phyloP scores from a whole-genome alignment of 2,113 vertebrate genomes.

The Arizona elegans region DNA sequence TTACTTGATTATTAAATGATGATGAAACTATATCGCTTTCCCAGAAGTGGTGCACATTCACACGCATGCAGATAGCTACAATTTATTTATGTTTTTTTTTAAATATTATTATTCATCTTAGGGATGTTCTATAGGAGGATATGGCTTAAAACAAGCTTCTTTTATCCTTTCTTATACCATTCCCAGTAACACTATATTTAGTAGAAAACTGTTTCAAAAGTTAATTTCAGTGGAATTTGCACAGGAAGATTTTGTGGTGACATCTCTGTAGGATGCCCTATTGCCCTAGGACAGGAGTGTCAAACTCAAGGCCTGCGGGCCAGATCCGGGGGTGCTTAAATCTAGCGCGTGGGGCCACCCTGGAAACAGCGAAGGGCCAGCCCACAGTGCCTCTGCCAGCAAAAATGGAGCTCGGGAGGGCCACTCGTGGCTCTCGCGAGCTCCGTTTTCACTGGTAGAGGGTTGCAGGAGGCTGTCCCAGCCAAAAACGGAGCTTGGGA shows the following conservation, averaged over 20 bases:
- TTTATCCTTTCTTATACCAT: background rate
- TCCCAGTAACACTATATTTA: background rate
- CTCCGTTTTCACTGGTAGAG: too few relatives aligned
- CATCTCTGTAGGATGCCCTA: conserved; percentile 5
- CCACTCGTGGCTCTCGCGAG: too few relatives aligned
- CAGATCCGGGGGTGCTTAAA: too few relatives aligned
- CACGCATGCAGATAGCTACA: background rate
- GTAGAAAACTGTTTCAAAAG: background rate
- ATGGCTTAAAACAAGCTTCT: background rate
- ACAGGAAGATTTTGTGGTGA: background rate
- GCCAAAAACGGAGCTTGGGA: too few relatives aligned
- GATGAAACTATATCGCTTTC: background rate
- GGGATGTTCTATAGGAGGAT: background rate
- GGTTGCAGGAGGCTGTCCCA: too few relatives aligned
- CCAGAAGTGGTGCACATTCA: background rate
- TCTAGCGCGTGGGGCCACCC: too few relatives aligned
- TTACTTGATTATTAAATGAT: background rate
- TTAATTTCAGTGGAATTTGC: conserved; percentile 10
- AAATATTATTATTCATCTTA: background rate
- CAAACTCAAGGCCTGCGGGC: too few relatives aligned
- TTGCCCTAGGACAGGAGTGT: background rate
- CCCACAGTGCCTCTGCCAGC: too few relatives aligned
- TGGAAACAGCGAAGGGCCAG: too few relatives aligned
- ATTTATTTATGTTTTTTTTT: background rate
- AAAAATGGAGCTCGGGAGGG: too few relatives aligned